phyloP scores from a whole-genome alignment of 2,797 vertebrate species.

The Clarias pachynema region DNA sequence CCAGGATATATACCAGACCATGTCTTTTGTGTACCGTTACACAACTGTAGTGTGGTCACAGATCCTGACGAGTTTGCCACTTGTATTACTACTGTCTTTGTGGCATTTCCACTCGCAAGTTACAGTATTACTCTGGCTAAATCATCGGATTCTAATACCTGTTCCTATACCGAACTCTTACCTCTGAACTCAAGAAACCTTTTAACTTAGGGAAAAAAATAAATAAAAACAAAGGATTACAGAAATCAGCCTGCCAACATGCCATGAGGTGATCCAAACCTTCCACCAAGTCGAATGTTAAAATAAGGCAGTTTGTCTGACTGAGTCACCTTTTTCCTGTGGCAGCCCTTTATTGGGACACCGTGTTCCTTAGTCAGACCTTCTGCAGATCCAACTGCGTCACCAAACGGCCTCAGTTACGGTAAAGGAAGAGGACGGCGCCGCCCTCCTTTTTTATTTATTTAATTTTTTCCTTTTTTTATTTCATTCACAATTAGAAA shows the following conservation, averaged over 20 bases:
- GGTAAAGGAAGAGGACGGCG: constrained; percentile 39
- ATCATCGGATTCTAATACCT: background rate
- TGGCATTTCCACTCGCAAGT: background rate
- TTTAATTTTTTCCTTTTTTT: background rate
- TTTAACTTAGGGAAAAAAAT: background rate
- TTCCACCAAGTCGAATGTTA: constrained; percentile 44
- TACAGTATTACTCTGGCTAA: background rate
- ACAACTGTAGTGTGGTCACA: no score
- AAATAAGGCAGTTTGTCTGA: constrained; percentile 50
- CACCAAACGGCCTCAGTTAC: constrained; percentile 30
- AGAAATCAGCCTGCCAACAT: background rate
- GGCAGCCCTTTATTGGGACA: constrained; percentile 45
- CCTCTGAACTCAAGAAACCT: background rate
- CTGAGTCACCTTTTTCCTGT: constrained; percentile 55
- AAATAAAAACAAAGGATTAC: background rate
- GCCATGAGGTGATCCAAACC: constrained; percentile 48
- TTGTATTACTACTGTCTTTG: background rate
- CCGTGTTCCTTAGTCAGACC: constrained; percentile 33
- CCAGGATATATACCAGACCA: no score
- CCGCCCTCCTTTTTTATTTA: background rate
- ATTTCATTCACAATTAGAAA: constrained; percentile 16
- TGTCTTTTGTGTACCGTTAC: no score
- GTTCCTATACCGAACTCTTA: background rate
- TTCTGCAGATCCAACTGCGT: constrained; percentile 24
- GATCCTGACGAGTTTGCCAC: background rate